Percentiles rank a stretch among this genome's conserved stretches.
Evolutionary conservation across 2,797 vertebrate species (phyloP).

Genomic region (Cercopithecus diana): DNA sequence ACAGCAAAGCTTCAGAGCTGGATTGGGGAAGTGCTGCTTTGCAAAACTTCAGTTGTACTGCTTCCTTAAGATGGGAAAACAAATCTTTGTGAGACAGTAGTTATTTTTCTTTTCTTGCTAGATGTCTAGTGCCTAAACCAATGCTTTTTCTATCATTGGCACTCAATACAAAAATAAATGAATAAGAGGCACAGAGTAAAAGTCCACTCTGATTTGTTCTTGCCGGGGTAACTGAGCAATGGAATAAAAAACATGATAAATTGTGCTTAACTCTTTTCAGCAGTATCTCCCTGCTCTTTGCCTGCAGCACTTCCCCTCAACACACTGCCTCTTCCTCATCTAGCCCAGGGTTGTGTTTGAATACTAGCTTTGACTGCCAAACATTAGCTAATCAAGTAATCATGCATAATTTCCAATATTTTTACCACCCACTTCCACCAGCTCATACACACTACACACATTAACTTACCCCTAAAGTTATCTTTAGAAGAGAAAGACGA

Average conservation of each 20-base stretch:
- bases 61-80: background rate
- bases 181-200: background rate
- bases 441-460: fast-evolving
- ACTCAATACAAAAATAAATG: background rate
- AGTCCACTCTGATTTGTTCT: background rate
- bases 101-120: background rate
- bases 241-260: background rate
- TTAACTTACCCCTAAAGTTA: background rate
- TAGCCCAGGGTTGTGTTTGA: background rate
- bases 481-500: background rate
- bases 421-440: background rate
- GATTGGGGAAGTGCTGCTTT: background rate
- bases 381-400: background rate
- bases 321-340: background rate
- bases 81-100: background rate
- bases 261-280: background rate
- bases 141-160: background rate
- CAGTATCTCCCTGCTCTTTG: background rate
- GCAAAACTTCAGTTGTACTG: background rate
- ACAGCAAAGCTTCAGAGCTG: background rate
- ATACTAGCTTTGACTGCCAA: background rate
- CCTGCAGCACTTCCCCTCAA: background rate
- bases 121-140: background rate
- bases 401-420: background rate
- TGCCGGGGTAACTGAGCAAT: background rate